These are phyloP conservation scores for Galagoides demidoff DNA, from an alignment of 2,797 vertebrate species.

Conservation along the genomic window DNA sequence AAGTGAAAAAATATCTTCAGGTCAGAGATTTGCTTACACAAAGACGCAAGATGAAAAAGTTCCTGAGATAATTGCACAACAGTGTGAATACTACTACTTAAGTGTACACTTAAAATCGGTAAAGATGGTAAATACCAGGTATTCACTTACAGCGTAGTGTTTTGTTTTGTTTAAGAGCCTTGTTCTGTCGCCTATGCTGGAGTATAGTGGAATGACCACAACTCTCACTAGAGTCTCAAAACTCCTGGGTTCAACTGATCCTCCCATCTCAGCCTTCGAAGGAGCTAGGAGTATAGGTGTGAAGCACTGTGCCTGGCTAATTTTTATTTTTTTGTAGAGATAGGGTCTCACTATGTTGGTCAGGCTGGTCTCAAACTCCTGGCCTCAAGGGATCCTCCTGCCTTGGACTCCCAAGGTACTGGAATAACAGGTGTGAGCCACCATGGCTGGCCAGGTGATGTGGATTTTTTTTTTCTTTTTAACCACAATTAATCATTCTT, in stretches of 20 bases:
- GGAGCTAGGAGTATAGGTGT: neutral
- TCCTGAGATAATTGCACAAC: neutral
- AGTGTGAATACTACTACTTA: neutral
- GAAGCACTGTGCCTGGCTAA: neutral
- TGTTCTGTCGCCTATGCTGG: neutral
- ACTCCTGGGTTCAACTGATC: neutral
- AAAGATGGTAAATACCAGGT: neutral
- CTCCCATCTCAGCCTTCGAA: neutral
- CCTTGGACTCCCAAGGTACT: neutral
- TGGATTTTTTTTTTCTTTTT: neutral
- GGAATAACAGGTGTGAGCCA: neutral
- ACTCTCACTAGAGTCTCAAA: neutral
- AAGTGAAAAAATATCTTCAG: slow-evolving; percentile 19
- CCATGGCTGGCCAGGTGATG: neutral
- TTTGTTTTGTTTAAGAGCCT: neutral
- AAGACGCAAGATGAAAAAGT: neutral
- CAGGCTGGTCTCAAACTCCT: neutral
- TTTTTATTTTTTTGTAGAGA: neutral
- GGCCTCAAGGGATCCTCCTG: neutral
- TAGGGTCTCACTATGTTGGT: neutral
- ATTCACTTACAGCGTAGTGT: neutral
- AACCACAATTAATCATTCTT: neutral
- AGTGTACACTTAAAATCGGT: neutral
- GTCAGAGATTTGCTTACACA: neutral
- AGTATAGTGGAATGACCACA: neutral